Conservation (phyloP, 2,888 invertebrate genomes). For the Autographa pulchrina region DNA sequence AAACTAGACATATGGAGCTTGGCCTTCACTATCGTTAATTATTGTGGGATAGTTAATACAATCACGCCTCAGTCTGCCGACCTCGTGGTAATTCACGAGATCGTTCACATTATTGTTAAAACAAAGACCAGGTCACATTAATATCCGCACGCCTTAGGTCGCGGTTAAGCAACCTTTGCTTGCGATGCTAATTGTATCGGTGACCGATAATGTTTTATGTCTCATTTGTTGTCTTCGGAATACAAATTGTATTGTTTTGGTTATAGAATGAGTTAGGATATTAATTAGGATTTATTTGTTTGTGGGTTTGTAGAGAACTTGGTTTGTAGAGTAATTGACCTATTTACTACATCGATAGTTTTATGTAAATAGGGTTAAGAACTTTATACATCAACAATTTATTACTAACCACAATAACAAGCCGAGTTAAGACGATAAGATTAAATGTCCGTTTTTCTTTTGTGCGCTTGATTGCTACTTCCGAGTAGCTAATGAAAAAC, state of each 20-base stretch:
- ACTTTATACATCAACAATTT: too few species aligned
- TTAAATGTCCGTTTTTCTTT: background rate
- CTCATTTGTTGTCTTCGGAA: background rate
- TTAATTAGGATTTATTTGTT: constrained; percentile 37
- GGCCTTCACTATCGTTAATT: constrained; percentile 76
- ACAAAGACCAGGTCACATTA: constrained; percentile 51
- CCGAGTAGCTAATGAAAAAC: background rate
- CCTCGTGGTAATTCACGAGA: constrained; percentile 43
- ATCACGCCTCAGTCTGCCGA: constrained; percentile 39
- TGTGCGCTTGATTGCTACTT: background rate
- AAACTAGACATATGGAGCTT: constrained; percentile 55
- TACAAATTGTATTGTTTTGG: constrained; percentile 17
- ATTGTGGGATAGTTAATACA: constrained; percentile 73
- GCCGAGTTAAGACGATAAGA: background rate
- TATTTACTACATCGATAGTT: background rate
- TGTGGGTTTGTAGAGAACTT: constrained; percentile 18
- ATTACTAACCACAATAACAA: background rate
- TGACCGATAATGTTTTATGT: constrained; percentile 10
- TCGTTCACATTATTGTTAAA: constrained; percentile 60
- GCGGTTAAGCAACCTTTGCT: constrained; percentile 43
- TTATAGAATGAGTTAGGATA: constrained; percentile 15
- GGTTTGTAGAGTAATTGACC: too few species aligned
- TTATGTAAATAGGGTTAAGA: background rate
- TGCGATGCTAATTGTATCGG: constrained; percentile 40
- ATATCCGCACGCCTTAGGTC: constrained; percentile 37